Evolutionary conservation across 92 coral and sea anemone genomes (phyloP), one percentile per base, ranked within the genome.

Genomic region (Metridium senile): DNA sequence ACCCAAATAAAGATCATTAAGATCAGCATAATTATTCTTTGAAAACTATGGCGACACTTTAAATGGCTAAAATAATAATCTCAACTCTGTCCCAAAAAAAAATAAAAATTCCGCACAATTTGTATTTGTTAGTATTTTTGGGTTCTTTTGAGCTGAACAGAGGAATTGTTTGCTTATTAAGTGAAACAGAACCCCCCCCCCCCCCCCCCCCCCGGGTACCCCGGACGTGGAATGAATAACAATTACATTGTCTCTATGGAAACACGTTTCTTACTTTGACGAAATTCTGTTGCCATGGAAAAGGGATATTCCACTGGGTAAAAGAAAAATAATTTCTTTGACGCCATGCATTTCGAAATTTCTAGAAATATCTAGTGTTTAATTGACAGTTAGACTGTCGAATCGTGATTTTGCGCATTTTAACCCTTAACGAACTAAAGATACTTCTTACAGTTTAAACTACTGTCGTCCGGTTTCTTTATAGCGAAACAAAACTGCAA

Each of bases 211-310:
- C 49, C 49, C 8, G 49, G 49, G 13, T 39, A 39, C 49, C 49
- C 49, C 49, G 49, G 49, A 13, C 49, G 13, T 6, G 49, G 49
- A 39, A 39, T 39, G 49, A 39, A n/a, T n/a, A n/a, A n/a, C n/a
- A 71, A 71, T 71, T 72, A 56, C 52, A 72, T 65, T 19, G 68
- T 73, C 33, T 57, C 78, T 30, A 73, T 73, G 68, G 78, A 1
- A 73, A 73, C 35, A 34, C 4, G 31, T 33, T 33, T 18, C 56
- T 29, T 57, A 57, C 78, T 73, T 73, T 73, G 78, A 73, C 78
- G 78, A 73, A 54, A 34, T 73, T 32, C 46, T 54, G 78, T 73
- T 73, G 78, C 33, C 68, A 73, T 57, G 68, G 34, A 23, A 62
- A 62, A 9, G 28, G 11, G 31, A 58, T 53, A 54, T 53, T 31